A percentile compares a stretch with the other conserved stretches of the same genome.
These are phyloP conservation scores for Planiliza haematocheilus DNA, from an alignment of 2,113 vertebrate species.

Conservation along the genomic window DNA sequence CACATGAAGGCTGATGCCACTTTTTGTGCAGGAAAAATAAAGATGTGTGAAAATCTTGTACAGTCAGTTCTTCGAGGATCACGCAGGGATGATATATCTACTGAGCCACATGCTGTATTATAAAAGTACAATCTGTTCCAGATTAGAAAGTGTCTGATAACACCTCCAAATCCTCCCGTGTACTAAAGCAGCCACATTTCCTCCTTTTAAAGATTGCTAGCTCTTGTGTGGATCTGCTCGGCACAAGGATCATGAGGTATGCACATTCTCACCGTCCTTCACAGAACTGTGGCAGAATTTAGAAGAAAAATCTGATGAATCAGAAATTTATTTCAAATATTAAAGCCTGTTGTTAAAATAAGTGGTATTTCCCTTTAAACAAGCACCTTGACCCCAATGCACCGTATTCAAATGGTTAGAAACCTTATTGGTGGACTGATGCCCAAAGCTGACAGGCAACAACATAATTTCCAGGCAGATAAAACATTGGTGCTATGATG, in stretches of 20 bases:
- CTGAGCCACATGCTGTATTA: background rate
- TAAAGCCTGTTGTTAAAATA: background rate
- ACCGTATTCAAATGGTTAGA: conserved; percentile 34
- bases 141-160: conserved; percentile 1
- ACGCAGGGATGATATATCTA: conserved; percentile 3
- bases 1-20: conserved; percentile 33
- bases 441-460: conserved; percentile 63
- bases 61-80: conserved; percentile 4
- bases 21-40: conserved; percentile 8
- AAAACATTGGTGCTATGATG: conserved; percentile 50
- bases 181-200: background rate
- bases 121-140: conserved; percentile 13
- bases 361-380: conserved; percentile 53
- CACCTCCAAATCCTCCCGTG: background rate
- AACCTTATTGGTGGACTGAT: conserved; percentile 68
- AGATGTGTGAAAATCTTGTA: conserved; percentile 1
- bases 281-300: no score
- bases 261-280: background rate
- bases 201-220: conserved; percentile 1
- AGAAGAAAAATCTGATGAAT: background rate
- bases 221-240: background rate
- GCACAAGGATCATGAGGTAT: background rate
- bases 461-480: conserved; percentile 68
- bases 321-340: background rate
- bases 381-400: conserved; percentile 11